Percentiles rank a stretch among this genome's conserved stretches.
Conservation (phyloP, 37 sponge, comb jelly and placozoan species). For the Oscarella lobularis region DNA sequence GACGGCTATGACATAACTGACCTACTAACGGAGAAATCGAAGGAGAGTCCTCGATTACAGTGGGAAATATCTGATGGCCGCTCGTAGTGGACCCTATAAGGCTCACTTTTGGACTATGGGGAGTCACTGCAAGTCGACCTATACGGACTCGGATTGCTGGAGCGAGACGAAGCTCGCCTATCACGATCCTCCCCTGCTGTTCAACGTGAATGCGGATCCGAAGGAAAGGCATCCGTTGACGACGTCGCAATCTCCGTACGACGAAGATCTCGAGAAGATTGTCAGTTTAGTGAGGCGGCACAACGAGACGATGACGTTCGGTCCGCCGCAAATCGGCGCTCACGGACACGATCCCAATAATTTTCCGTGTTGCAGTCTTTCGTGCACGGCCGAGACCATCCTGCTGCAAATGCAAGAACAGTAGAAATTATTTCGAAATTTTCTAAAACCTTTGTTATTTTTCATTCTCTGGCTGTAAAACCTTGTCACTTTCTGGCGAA, state of each 20-base stretch:
- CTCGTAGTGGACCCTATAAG: background rate
- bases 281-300: background rate
- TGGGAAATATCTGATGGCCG: background rate
- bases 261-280: background rate
- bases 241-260: background rate
- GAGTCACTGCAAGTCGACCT: background rate
- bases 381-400: background rate
- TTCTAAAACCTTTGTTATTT: too few species aligned
- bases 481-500: too few species aligned
- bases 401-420: background rate
- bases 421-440: too few species aligned
- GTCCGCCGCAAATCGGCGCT: background rate
- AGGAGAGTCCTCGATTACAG: background rate
- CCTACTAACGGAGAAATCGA: background rate
- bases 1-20: background rate
- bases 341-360: background rate
- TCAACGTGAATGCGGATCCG: background rate
- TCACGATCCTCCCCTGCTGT: background rate
- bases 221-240: background rate
- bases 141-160: background rate
- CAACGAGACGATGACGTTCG: too few species aligned
- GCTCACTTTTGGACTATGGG: background rate
- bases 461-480: too few species aligned
- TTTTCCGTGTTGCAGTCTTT: background rate
- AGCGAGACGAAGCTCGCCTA: background rate